A percentile compares a stretch with the other conserved stretches of the same genome.
These are phyloP conservation scores for Idaea dimidiata DNA, from an alignment of 2,888 invertebrate species.

Conservation along the genomic window DNA sequence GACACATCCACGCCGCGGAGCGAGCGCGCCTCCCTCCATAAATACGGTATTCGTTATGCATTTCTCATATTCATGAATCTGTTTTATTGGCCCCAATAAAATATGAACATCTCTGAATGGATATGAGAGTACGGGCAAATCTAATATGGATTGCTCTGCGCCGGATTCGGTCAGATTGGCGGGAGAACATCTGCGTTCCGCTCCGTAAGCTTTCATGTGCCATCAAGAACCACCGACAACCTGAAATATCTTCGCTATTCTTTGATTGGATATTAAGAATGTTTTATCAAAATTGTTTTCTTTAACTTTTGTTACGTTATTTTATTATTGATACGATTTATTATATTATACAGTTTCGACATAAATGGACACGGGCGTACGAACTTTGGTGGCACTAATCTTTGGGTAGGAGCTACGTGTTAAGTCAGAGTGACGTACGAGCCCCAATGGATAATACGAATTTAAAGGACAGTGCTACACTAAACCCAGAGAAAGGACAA, in stretches of 20 bases:
- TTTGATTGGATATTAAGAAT: neutral
- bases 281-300: neutral
- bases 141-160: slow-evolving; percentile 79
- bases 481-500: slow-evolving; percentile 72
- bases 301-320: neutral
- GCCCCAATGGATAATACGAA: slow-evolving; percentile 59
- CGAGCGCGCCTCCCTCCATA: slow-evolving; percentile 75
- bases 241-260: neutral
- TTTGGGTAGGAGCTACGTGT: slow-evolving; percentile 29
- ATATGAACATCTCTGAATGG: slow-evolving; percentile 82
- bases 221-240: neutral
- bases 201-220: slow-evolving; percentile 4
- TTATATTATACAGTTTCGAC: neutral
- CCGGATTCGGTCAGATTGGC: slow-evolving; percentile 71
- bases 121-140: slow-evolving; percentile 79
- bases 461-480: slow-evolving; percentile 68
- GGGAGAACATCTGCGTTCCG: slow-evolving; percentile 48
- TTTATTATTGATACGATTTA: neutral
- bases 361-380: slow-evolving; percentile 25
- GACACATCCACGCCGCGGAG: slow-evolving; percentile 69
- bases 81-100: slow-evolving; percentile 82
- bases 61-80: slow-evolving; percentile 82
- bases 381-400: slow-evolving; percentile 32
- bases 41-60: slow-evolving; percentile 81
- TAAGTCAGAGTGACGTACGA: slow-evolving; percentile 44